Evolutionary conservation across 1,140 invertebrate species (phyloP), one percentile per base, ranked within the genome.

Genomic region (Drosophila mayri): DNA sequence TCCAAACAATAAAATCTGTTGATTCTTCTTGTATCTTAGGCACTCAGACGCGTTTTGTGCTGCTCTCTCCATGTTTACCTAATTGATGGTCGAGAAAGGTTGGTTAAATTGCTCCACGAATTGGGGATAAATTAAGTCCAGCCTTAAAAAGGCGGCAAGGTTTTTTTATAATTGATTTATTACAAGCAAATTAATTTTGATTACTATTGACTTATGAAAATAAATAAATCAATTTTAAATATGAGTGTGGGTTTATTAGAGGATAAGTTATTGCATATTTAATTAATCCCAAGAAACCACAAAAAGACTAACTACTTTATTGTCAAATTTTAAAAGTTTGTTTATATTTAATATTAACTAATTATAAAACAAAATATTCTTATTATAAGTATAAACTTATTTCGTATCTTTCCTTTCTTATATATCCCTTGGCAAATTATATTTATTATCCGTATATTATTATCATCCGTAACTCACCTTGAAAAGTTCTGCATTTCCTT

Each of bases 401-500:
- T n/a, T n/a, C n/a, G n/a, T n/a, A n/a, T n/a, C n/a, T n/a, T n/a
- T n/a, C n/a, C n/a, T n/a, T n/a, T n/a, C n/a, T n/a, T n/a, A n/a
- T n/a, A n/a, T 18, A 4, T 11, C 5, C 20, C 20, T 47, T 18
- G 10, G 2, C 12, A 32, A 18, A 12, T n/a, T 2, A n/a, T 8
- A 32, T 18, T 16, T 37, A 10, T 37, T 22, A 32, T 10, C 2
- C n/a, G n/a, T n/a, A n/a, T 14, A 18, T 7, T 0, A 4, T 6
- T 14, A 35, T 35, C 3, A 25, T 3, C 30, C 12, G 1, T 12
- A 59, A 67, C 73, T 88, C 47, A 88, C 84, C 84, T 88, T 63
- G 41, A 67, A 65, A 67, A 72, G 73, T 58, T 71, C 80, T 88
- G 84, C 84, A 88, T 88, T 90, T 76, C 84, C 84, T 84, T 86